These are phyloP conservation scores for Porites rus DNA, from an alignment of 92 coral and sea anemone genomes.

Conservation along the genomic window DNA sequence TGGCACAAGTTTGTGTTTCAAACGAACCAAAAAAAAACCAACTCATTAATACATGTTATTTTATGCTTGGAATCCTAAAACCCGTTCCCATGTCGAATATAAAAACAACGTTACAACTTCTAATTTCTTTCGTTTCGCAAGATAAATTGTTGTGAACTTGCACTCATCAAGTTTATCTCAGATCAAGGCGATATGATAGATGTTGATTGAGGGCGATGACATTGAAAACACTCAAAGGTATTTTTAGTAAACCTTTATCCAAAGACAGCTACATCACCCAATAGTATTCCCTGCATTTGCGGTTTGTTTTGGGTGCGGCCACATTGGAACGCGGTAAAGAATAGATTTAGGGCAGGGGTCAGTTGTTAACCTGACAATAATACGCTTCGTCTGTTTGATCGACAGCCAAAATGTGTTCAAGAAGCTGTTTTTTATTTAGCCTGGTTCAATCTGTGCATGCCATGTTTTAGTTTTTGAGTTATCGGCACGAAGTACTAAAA, in stretches of 20 bases:
- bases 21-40: no score
- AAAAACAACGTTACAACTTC: no score
- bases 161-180: slow-evolving; percentile 15
- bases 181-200: slow-evolving; percentile 7
- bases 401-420: slow-evolving; percentile 5
- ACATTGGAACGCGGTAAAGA: slow-evolving; percentile 34
- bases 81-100: no score
- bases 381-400: neutral
- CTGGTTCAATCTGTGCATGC: neutral
- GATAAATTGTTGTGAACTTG: neutral
- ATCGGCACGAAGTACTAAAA: neutral
- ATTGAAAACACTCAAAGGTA: slow-evolving; percentile 38
- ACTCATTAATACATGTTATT: no score
- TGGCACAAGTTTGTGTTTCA: neutral
- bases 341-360: slow-evolving; percentile 27
- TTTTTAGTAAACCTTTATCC: slow-evolving; percentile 37
- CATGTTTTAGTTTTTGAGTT: slow-evolving; percentile 2
- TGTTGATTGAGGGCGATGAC: slow-evolving; percentile 27
- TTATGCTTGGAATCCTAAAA: no score
- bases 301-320: slow-evolving; percentile 57
- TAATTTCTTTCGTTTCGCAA: slow-evolving; percentile 37
- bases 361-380: neutral
- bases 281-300: neutral
- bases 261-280: slow-evolving; percentile 8
- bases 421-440: neutral